Conservation (phyloP, 2,113 vertebrate species). For the Vidua chalybeata region DNA sequence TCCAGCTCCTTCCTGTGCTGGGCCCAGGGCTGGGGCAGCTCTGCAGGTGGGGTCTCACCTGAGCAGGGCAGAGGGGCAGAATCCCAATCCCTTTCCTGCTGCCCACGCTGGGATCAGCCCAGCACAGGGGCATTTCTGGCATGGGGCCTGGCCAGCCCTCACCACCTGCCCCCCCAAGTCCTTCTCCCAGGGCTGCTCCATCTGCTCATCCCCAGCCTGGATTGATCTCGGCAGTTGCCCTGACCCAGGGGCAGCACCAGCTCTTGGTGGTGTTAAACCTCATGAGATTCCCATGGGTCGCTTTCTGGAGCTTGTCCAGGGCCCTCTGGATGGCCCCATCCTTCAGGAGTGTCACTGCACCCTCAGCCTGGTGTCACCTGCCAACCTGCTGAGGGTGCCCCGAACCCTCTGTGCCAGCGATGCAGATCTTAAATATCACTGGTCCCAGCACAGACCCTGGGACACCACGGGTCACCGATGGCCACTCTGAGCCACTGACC, state of each 20-base stretch:
- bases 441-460: neutral
- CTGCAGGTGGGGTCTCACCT: neutral
- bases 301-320: neutral
- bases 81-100: neutral
- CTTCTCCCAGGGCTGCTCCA: neutral
- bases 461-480: neutral
- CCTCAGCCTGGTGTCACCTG: neutral
- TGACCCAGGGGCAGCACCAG: neutral
- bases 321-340: neutral
- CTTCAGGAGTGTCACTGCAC: neutral
- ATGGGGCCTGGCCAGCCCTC: neutral
- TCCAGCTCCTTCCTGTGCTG: neutral
- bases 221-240: accelerated
- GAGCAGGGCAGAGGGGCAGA: neutral
- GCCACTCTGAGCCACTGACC: neutral
- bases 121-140: neutral
- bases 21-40: neutral
- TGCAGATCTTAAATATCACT: accelerated
- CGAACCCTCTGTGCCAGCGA: neutral
- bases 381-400: neutral
- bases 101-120: neutral
- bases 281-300: neutral
- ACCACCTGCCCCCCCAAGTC: neutral
- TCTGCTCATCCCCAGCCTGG: neutral
- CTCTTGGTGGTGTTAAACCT: neutral